Evolutionary conservation across 2,888 invertebrate species (phyloP), one percentile per base, ranked within the genome.

Genomic region (Mimachlamys varia): DNA sequence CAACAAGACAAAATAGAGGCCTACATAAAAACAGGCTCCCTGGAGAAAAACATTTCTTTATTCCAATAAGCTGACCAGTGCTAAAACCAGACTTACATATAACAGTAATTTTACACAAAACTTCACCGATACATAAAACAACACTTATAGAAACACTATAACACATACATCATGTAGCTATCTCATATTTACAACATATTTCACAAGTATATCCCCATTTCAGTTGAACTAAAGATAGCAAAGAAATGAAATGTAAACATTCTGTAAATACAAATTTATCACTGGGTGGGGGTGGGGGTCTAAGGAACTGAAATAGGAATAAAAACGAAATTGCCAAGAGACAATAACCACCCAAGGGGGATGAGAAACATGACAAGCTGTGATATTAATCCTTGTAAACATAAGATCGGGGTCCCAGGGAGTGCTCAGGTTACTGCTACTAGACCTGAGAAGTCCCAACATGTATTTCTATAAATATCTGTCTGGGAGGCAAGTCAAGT

Each of bases 381-480:
- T 10, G 53, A 53, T 53, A 53, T 13, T 12, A 19, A 53, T 53
- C 53, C 53, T 53, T 53, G 53, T 53, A 19, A 19, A 58, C 58
- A 19, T 58, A 7, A 58, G 58, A 58, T 3, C 22, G 3, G 19
- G 58, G 17, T 33, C 76, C 33, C 15, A 76, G 12, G 27, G 13
- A 76, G 33, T 76, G 76, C 12, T 33, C 1, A 22, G 33, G 76
- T 33, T 76, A 76, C 27, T 76, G 76, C 27, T 33, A 76, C 27
- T 33, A 76, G 76, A 33, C 13, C 27, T 33, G 33, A 33, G 76
- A 76, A 76, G 33, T 33, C 27, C 76, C 17, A 76, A 76, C 33
- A 33, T 76, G 76, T 76, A 76, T 33, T 33, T 76, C 76, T 76
- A 76, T 33, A 76, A 76, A 76, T 76, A 76, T 27, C 76, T 76